A percentile compares a stretch with the other conserved stretches of the same genome.
Evolutionary conservation across 2,797 vertebrate genomes (phyloP).

Genomic region (Acanthurus tractus): DNA sequence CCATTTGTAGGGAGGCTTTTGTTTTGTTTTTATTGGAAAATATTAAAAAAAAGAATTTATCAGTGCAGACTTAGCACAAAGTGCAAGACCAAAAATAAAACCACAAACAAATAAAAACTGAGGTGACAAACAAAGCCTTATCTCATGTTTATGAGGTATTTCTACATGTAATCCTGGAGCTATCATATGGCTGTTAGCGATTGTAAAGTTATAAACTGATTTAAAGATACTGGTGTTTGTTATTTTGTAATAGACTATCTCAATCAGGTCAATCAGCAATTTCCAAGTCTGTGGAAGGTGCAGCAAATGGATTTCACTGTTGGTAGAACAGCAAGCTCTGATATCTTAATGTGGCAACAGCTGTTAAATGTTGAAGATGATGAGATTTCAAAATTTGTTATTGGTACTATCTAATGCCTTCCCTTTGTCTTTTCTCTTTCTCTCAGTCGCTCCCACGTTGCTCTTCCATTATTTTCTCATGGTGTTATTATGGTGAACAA

Average conservation of each 20-base stretch:
- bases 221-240: not conserved
- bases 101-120: too few species aligned
- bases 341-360: not conserved
- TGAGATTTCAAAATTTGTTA: slow-evolving; percentile 9
- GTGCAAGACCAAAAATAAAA: not conserved
- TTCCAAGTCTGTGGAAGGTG: not conserved
- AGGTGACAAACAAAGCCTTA: not conserved
- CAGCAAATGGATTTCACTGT: slow-evolving; percentile 4
- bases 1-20: not conserved
- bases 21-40: not conserved
- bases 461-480: slow-evolving; percentile 27
- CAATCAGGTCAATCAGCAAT: not conserved
- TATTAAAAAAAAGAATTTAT: not conserved
- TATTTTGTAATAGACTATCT: not conserved
- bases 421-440: not conserved
- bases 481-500: slow-evolving; percentile 66
- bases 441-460: not conserved
- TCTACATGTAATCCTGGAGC: not conserved
- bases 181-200: not conserved
- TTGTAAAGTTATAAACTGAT: not conserved
- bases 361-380: not conserved
- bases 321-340: not conserved
- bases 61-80: not conserved
- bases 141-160: not conserved
- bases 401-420: slow-evolving; percentile 5